Evolutionary conservation across 1,140 invertebrate genomes (phyloP).

Genomic region (Manduca sexta): DNA sequence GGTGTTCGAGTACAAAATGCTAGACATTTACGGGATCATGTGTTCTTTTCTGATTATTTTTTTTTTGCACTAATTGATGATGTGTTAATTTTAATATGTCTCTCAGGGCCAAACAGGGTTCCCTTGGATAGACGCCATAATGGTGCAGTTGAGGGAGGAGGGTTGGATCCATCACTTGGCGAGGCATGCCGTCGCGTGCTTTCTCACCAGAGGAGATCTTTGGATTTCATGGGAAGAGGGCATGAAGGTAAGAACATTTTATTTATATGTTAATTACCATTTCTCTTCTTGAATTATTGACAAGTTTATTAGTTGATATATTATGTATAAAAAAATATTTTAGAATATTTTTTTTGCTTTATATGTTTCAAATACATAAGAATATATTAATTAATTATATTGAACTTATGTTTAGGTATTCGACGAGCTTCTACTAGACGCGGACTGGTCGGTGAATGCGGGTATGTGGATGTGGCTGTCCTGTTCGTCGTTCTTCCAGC

Average conservation of each 20-base stretch:
- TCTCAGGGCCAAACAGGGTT: constrained; percentile 89
- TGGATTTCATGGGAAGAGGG: constrained; percentile 96
- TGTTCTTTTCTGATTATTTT: too few species aligned
- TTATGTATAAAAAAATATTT: too few species aligned
- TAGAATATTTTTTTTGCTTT: too few species aligned
- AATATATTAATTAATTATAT: constrained; percentile 8
- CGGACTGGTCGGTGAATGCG: constrained; percentile 95
- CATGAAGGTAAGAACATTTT: constrained; percentile 86
- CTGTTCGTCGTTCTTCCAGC: constrained; percentile 93
- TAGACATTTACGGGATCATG: too few species aligned
- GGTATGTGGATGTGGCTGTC: constrained; percentile 96
- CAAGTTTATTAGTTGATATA: too few species aligned
- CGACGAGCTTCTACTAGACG: constrained; percentile 90
- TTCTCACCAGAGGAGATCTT: constrained; percentile 90
- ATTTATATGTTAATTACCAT: too few species aligned
- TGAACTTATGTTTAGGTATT: constrained; percentile 79
- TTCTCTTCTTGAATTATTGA: too few species aligned
- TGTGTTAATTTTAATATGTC: neutral
- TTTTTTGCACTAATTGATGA: too few species aligned
- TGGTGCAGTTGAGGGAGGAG: constrained; percentile 89
- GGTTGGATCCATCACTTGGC: constrained; percentile 95
- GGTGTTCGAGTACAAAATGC: too few species aligned
- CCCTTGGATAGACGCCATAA: constrained; percentile 95
- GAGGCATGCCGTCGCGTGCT: constrained; percentile 91
- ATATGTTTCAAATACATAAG: neutral